Percentiles rank a stretch among this genome's conserved stretches.
phyloP scores from a whole-genome alignment of 2,113 vertebrate genomes.

The Drymodes brunneopygia region DNA sequence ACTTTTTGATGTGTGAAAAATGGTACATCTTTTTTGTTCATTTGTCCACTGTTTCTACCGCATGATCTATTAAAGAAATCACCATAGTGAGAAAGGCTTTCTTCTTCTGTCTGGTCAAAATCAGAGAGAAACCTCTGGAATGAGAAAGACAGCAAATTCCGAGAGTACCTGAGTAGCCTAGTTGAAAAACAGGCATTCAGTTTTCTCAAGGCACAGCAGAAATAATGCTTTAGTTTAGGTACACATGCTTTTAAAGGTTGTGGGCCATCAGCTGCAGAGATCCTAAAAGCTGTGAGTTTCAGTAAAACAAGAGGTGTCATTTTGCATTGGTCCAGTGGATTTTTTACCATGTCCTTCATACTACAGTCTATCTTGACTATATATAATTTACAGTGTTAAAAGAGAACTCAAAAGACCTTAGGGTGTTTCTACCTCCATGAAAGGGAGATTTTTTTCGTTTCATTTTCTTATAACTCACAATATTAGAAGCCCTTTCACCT shows the following conservation, averaged over 20 bases:
- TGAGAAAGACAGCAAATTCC: background rate
- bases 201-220: background rate
- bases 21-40: background rate
- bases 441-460: background rate
- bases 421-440: background rate
- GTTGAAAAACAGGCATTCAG: background rate
- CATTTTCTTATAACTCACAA: background rate
- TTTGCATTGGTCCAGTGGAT: background rate
- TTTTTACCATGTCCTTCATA: background rate
- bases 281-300: background rate
- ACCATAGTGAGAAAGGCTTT: background rate
- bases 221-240: accelerated
- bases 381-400: background rate
- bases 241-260: background rate
- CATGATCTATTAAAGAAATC: background rate
- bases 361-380: background rate
- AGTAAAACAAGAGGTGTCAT: background rate
- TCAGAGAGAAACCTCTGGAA: background rate
- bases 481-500: background rate
- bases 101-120: background rate
- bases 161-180: background rate
- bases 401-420: background rate
- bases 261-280: background rate
- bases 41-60: background rate
- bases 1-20: background rate